Evolutionary conservation across 2,113 vertebrate genomes (phyloP).

Genomic region (Oreochromis niloticus): DNA sequence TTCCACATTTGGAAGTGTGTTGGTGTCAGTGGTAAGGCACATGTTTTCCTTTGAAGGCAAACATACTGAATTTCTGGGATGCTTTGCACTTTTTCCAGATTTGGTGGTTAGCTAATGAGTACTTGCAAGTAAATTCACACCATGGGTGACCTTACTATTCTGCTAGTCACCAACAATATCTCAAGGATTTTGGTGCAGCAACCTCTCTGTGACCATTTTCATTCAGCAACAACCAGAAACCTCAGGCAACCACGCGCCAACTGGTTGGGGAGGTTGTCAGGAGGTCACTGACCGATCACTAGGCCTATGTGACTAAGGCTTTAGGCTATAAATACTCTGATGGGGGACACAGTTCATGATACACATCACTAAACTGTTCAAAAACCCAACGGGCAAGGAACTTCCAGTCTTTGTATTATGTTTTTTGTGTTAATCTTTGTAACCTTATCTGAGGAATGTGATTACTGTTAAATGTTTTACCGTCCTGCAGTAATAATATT

Average conservation of each 20-base stretch:
- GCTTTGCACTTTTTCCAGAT: not conserved
- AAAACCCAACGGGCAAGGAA: not conserved
- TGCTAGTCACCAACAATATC: not conserved
- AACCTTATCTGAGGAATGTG: not conserved
- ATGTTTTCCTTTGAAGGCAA: not conserved
- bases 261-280: not conserved
- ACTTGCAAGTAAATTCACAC: not conserved
- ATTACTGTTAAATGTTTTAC: not conserved
- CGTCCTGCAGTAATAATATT: not conserved
- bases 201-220: not conserved
- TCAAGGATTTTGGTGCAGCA: not conserved
- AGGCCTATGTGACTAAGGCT: not conserved
- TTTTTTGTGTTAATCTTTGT: not conserved
- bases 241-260: not conserved
- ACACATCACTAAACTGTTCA: not conserved
- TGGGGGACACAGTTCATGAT: not conserved
- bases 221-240: not conserved
- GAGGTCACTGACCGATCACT: not conserved
- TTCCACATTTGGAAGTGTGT: not conserved
- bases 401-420: not conserved
- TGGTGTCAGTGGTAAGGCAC: not conserved
- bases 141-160: not conserved
- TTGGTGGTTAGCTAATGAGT: not conserved
- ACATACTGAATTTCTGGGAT: not conserved
- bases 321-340: not conserved